Evolutionary conservation across 2,888 invertebrate species (phyloP).

Genomic region (Lochmaea capreae): DNA sequence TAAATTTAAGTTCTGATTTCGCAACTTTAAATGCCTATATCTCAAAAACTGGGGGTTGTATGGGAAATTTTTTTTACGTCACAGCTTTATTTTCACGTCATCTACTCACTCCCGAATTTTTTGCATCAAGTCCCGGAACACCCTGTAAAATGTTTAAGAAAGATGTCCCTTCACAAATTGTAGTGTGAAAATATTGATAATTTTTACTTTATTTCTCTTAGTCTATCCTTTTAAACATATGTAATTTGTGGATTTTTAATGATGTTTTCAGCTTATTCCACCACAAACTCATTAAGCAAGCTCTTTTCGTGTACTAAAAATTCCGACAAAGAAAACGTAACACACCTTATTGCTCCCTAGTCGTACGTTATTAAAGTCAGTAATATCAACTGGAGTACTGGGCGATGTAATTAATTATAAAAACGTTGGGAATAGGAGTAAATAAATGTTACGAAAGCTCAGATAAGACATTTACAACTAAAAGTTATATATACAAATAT

Average conservation of each 20-base stretch:
- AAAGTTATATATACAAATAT: constrained; percentile 26
- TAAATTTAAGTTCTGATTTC: too few relatives aligned
- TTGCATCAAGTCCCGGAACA: too few relatives aligned
- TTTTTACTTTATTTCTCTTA: not conserved
- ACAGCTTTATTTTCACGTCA: too few relatives aligned
- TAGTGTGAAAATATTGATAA: too few relatives aligned
- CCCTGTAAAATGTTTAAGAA: too few relatives aligned
- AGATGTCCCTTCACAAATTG: too few relatives aligned
- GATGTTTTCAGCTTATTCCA: not conserved
- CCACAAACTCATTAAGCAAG: not conserved
- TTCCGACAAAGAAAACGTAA: constrained; percentile 3
- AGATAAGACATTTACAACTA: constrained; percentile 22
- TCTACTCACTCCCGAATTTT: too few relatives aligned
- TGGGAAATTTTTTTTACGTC: too few relatives aligned
- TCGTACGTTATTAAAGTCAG: constrained; percentile 19
- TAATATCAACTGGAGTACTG: constrained; percentile 30
- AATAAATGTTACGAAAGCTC: constrained; percentile 25
- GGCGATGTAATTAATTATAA: constrained; percentile 20
- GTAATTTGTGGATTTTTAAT: not conserved
- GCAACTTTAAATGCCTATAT: too few relatives aligned
- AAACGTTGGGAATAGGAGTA: constrained; percentile 18
- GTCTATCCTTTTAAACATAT: not conserved
- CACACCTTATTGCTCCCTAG: constrained; percentile 33
- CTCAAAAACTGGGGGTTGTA: too few relatives aligned
- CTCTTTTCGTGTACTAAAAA: not conserved